phyloP scores from a whole-genome alignment of 1,140 invertebrate species.

The Mya arenaria region DNA sequence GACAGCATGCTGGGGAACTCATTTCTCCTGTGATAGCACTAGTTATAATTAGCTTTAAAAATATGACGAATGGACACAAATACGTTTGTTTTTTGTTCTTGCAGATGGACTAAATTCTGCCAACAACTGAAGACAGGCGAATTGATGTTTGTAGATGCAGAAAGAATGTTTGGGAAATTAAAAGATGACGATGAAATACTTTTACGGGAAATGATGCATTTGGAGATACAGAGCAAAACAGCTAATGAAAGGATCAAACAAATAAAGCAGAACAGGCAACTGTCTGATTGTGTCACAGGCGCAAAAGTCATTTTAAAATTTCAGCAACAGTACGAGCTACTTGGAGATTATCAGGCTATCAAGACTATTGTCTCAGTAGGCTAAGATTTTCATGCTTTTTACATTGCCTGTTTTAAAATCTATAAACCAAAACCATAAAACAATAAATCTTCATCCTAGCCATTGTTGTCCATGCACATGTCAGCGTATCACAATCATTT shows the following conservation, averaged over 20 bases:
- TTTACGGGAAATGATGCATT: neutral
- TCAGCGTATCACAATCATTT: neutral
- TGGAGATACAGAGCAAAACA: neutral
- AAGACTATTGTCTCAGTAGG: slow-evolving; percentile 8
- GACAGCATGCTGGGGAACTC: no score
- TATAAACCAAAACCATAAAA: neutral
- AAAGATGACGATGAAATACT: neutral
- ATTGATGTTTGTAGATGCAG: neutral
- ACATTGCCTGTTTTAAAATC: neutral
- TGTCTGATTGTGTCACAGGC: slow-evolving; percentile 11
- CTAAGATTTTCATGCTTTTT: neutral
- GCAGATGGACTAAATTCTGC: neutral
- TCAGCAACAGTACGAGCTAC: neutral
- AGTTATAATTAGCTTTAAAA: no score
- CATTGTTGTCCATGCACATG: neutral
- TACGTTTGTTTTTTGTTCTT: no score
- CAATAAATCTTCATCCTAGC: neutral
- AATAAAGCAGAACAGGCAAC: slow-evolving; percentile 16
- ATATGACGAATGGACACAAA: no score
- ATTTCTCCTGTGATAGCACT: no score
- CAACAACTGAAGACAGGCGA: neutral
- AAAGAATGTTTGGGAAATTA: neutral
- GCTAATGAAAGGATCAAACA: slow-evolving; percentile 1
- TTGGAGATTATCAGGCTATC: slow-evolving; percentile 3
- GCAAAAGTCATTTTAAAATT: slow-evolving; percentile 25